A percentile compares a stretch with the other conserved stretches of the same genome.
phyloP scores from a whole-genome alignment of 2,888 invertebrate genomes.

The Idaea aversata region DNA sequence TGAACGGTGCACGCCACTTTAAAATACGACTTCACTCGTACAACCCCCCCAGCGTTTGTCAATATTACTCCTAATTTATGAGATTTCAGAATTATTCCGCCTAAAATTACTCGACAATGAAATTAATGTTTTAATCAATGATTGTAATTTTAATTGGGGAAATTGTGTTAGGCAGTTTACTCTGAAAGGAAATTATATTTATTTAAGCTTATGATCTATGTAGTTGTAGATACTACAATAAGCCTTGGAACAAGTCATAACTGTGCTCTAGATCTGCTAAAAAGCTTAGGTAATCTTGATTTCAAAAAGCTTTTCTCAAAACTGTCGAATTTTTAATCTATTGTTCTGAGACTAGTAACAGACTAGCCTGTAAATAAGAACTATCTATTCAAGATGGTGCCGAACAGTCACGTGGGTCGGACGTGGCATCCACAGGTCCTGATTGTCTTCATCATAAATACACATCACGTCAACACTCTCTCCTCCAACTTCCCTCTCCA shows the following conservation, averaged over 20 bases:
- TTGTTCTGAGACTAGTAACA: constrained; percentile 5
- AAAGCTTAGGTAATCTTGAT: background rate
- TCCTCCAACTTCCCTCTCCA: constrained; percentile 32
- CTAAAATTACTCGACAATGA: background rate
- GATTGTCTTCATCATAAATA: constrained; percentile 66
- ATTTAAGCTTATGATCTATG: background rate
- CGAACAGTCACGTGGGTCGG: constrained; percentile 45
- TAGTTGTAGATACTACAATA: no score
- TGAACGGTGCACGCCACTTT: constrained; percentile 43
- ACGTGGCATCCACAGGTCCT: constrained; percentile 52
- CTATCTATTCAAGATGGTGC: constrained; percentile 43
- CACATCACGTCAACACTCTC: constrained; percentile 55
- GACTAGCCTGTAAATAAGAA: constrained; percentile 27
- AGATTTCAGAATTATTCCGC: background rate
- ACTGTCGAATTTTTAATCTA: background rate
- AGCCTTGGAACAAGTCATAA: background rate
- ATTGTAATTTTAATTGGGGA: background rate
- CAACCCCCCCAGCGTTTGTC: constrained; percentile 24
- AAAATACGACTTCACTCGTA: constrained; percentile 32
- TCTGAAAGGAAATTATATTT: background rate
- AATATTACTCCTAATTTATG: background rate
- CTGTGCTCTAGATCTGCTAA: background rate
- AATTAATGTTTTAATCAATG: background rate
- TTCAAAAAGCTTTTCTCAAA: background rate
- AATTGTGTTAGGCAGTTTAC: background rate